Conservation (phyloP, 2,888 invertebrate genomes). For the Eueremaeus valkanovi region DNA sequence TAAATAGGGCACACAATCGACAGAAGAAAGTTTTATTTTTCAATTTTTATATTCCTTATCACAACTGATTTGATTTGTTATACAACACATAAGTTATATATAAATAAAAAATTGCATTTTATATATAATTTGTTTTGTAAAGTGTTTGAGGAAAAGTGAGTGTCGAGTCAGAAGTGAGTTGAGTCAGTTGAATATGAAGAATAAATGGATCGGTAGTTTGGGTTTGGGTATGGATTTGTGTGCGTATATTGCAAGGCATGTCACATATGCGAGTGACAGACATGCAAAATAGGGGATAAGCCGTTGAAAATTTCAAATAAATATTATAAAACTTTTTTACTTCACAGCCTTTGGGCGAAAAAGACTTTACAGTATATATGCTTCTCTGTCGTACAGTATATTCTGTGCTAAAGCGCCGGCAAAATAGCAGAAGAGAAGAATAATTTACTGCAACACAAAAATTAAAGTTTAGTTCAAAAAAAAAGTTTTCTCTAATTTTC, state of each 20-base stretch:
- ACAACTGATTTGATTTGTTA: neutral
- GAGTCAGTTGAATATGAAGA: neutral
- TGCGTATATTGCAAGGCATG: neutral
- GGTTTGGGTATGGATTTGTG: neutral
- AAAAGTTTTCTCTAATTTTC: neutral
- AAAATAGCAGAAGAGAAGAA: neutral
- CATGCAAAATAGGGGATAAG: conserved; percentile 3
- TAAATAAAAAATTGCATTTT: neutral
- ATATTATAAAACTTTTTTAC: neutral
- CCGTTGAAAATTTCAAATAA: conserved; percentile 5
- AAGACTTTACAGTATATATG: neutral
- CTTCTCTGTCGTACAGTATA: no score
- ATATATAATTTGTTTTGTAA: neutral
- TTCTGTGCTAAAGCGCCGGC: neutral
- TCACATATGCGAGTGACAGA: conserved; percentile 10
- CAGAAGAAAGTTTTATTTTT: neutral
- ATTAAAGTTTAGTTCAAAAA: no score
- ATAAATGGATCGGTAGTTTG: neutral
- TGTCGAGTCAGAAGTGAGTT: neutral
- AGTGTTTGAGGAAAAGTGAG: neutral
- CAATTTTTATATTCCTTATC: neutral
- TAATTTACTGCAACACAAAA: no score
- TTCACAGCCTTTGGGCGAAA: neutral
- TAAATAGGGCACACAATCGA: neutral
- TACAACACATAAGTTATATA: neutral